Base-by-base conservation (phyloP, 2,888 invertebrate species). In the Pammene fasciana region DNA sequence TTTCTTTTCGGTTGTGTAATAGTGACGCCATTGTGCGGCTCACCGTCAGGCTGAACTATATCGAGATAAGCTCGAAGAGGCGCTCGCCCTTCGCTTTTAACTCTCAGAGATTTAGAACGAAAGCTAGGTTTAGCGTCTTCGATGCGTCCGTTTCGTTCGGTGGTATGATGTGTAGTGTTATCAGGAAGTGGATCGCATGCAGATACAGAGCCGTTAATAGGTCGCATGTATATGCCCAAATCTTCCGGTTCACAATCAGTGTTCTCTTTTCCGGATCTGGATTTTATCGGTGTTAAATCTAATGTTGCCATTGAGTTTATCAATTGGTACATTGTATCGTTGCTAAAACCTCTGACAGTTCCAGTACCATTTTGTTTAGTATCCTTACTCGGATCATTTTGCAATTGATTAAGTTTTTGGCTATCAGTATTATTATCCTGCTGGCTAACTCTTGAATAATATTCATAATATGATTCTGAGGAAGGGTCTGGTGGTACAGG, bases 1-100 rank as follows among this genome's bases (percentile, higher is more conserved):
- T 92, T 92, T 81, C 93, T 86, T 84, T 92, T 92, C 73, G 93
- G 93, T 85, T 93, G 93, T 72, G 92, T 93, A 76, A 93, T 87
- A 74, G 93, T 93, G 74, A 93, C 93, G 76, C 83, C 86, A 83
- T 89, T 88, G 75, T 86, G 84, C 48, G 79, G 77, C 71, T 83
- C 82, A 68, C 75, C 83, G 66, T 86, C 85, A 67, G 86, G 79
- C 74, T 86, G 83, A 68, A 82, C 78, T 1, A 81, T 81, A 59
- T 92, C 88, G 48, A 92, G 85, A 80, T 91, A 92, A 72, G 87
- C 81, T 74, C 87, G 83, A 71, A 92, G 85, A 65, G 92, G 92
- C 46, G 87, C 85, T 80, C 92, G 86, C 72, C 90, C 90, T 86
- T 93, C 93, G 79, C 91, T 93, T 84, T 92, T 93, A 50, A 93